phyloP scores from a whole-genome alignment of 1,140 invertebrate genomes.

The Metopolophium dirhodum region DNA sequence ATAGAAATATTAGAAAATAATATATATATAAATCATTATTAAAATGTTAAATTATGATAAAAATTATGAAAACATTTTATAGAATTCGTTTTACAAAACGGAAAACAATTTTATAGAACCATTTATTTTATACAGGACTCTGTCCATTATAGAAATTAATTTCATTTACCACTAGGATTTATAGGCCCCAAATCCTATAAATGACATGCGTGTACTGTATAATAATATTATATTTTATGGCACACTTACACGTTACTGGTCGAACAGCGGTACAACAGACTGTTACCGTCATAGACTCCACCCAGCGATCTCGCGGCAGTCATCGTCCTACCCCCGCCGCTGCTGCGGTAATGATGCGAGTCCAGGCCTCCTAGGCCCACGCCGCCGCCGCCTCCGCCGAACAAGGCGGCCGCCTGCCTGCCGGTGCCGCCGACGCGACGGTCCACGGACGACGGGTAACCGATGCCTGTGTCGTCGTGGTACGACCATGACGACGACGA shows the following conservation, averaged over 20 bases:
- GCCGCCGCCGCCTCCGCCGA: background rate
- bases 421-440: background rate
- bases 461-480: constrained; percentile 10
- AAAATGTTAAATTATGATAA: too few species aligned
- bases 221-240: background rate
- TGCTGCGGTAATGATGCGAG: background rate
- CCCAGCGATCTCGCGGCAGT: background rate
- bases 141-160: background rate
- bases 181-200: background rate
- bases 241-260: constrained; percentile 43
- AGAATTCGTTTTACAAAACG: too few species aligned
- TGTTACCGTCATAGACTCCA: constrained; percentile 21
- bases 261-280: constrained; percentile 12
- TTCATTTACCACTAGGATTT: background rate
- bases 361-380: background rate
- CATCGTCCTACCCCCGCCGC: background rate
- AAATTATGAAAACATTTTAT: too few species aligned
- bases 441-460: constrained; percentile 9
- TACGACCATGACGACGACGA: background rate
- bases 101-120: too few species aligned
- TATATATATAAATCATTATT: too few species aligned
- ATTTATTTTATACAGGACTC: too few species aligned
- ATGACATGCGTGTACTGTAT: background rate
- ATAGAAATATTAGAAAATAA: too few species aligned
- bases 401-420: background rate